Conservation (phyloP, 92 coral and sea anemone species). For the Umimayanthus chanpuru region DNA sequence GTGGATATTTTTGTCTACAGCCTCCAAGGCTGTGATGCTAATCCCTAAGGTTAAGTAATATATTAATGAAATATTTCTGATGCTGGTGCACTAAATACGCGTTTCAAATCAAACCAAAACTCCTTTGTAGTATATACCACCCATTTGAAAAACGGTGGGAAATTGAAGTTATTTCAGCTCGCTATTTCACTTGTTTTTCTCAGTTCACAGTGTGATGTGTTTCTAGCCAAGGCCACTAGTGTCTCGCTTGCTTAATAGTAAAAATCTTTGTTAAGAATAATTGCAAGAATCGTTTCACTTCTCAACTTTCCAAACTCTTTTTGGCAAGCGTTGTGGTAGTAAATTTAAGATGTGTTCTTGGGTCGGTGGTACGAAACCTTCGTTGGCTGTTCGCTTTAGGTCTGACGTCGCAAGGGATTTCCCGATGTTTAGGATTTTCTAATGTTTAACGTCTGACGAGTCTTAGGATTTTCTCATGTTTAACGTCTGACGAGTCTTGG, state of each 20-base stretch:
- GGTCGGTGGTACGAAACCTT: no score
- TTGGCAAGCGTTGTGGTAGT: not conserved
- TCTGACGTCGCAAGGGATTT: no score
- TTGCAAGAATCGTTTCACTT: no score
- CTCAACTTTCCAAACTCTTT: not conserved
- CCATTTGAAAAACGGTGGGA: not conserved
- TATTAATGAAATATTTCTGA: conserved; percentile 8
- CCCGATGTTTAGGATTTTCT: no score
- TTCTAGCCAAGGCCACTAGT: not conserved
- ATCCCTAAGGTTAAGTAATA: conserved; percentile 24
- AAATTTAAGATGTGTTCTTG: no score
- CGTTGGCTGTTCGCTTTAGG: no score
- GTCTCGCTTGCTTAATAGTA: not conserved
- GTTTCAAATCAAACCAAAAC: not conserved
- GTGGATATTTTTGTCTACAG: conserved; percentile 15
- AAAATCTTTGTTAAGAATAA: not conserved
- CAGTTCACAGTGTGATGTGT: not conserved
- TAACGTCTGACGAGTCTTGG: no score
- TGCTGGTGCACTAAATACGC: not conserved
- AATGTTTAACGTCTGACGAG: no score
- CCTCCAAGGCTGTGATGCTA: conserved; percentile 24
- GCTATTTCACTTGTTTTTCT: not conserved
- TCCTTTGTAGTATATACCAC: not conserved
- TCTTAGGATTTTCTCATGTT: no score
- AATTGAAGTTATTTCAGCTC: not conserved